Evolutionary conservation across 2,113 vertebrate species (phyloP), one percentile per base, ranked within the genome.

Genomic region (Upupa epops): DNA sequence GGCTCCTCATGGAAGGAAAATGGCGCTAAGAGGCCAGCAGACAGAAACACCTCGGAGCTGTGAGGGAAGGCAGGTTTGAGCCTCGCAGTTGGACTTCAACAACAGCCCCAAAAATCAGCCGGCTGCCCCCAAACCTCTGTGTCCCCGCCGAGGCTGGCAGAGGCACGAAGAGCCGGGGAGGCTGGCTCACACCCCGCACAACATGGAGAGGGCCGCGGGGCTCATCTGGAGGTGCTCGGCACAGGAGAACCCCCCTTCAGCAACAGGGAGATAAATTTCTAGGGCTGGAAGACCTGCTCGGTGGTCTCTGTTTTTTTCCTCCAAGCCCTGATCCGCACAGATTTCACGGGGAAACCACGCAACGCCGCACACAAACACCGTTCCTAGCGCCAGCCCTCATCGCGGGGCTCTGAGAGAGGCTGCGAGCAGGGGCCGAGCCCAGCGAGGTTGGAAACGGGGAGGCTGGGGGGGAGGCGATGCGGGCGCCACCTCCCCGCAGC

Each of bases 11-110:
- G 46, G 13, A 31, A 52, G 68, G 59, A 60, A 92, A 82, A 76
- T 9, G 48, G 63, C 36, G 19, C 55, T 6, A 22, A 54, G 58
- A 78, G 22, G 37, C 34, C 61, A 55, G 21, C 6, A 10, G 16
- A 42, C 54, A 85, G 49, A 64, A 85, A 32, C 25, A 32, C 16
- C 37, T 7, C 0, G 15, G 31, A 63, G 42, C 31, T 31, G 21
- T 0, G 3, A 72, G 48, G 31, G 28, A 2, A 45, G 64, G 52
- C 3, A 9, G 46, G 19, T 12, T 81, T 5, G 36, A 34, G 69
- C 46, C 36, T 21, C 4, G 52, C 4, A 2, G 51, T 29, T 32
- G 8, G 40, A 34, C 22, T 0, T 0, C n/a, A 40, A 21, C 34
- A 58, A 51, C 51, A 21, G 66, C 9, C 26, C 13, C 22, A 52